Base-by-base conservation (phyloP, 2,797 vertebrate genomes). In the Hapalemur alaotrensis region DNA sequence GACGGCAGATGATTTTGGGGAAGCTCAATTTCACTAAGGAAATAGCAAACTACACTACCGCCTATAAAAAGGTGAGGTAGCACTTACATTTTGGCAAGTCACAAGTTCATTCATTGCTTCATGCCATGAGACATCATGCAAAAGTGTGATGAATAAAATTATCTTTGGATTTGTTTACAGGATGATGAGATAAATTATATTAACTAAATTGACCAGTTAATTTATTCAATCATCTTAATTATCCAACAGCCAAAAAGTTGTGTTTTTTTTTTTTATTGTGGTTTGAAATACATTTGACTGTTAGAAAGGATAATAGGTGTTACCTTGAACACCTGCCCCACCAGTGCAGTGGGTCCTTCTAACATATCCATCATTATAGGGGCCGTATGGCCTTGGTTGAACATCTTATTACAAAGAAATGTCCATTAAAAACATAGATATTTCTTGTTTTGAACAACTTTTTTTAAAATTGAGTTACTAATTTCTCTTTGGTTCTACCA, bases 91-190 rank as follows among this genome's bases (percentile, higher is more conserved):
- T 98, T 89, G 46, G 95, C 99, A 99, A 99, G 97, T 87, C 83
- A 98, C 83, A 98, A 41, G 96, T 98, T 99, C 98, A 99, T 10
- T 99, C 98, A 2, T 99, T 99, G 9, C 98, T 97, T 91, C 98
- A 99, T 99, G 96, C 63, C 38, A 43, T n/a, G 78, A 82, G 25
- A 38, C 38, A 4, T 25, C 28, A 91, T 38, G 61, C 11, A 69
- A 86, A 91, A 78, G 41, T 46, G 28, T 97, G 1, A 86, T 83
- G 25, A 52, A 84, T 57, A 61, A 91, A 91, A 48, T 46, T 10
- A 14, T 57, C 28, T 70, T 85, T 80, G 28, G 43, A 95, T 20
- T 5, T 0, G 11, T 69, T 41, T 38, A 38, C 13, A 80, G 38
- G 81, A 75, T 73, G 10, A 69, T 0, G 2, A 89, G 54, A 57